phyloP scores from a whole-genome alignment of 1,140 invertebrate genomes.

The Leguminivora glycinivorella region DNA sequence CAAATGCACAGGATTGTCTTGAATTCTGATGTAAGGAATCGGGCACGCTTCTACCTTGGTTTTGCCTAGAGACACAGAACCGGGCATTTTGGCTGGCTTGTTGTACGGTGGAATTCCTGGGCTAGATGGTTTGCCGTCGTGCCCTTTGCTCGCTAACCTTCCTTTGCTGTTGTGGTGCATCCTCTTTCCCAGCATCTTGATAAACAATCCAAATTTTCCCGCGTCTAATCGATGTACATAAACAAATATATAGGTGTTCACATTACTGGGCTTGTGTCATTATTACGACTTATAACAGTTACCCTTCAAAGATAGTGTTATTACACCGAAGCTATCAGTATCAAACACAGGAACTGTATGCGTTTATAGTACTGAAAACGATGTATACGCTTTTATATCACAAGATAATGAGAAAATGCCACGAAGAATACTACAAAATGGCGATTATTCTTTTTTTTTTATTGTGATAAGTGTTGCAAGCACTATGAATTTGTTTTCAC shows the following conservation, averaged over 20 bases:
- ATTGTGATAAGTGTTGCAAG: background rate
- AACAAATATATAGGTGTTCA: slow-evolving; percentile 42
- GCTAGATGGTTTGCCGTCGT: slow-evolving; percentile 76
- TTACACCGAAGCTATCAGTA: background rate
- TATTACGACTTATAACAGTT: background rate
- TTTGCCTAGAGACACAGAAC: slow-evolving; percentile 63
- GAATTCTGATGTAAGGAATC: slow-evolving; percentile 69
- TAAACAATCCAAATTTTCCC: slow-evolving; percentile 59
- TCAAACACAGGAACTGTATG: background rate
- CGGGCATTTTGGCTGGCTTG: slow-evolving; percentile 72
- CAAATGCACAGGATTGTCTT: slow-evolving; percentile 65
- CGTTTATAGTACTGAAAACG: background rate
- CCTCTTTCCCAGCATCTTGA: slow-evolving; percentile 74
- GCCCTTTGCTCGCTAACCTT: slow-evolving; percentile 69
- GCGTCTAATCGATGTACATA: slow-evolving; percentile 45
- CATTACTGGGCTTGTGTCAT: slow-evolving; percentile 33
- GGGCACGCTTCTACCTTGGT: slow-evolving; percentile 66
- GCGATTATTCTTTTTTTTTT: slow-evolving; percentile 5
- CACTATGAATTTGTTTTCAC: background rate
- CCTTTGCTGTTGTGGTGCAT: slow-evolving; percentile 77
- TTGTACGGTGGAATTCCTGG: slow-evolving; percentile 72
- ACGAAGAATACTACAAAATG: slow-evolving; percentile 15
- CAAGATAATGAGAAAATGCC: background rate
- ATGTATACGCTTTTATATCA: background rate
- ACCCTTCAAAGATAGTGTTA: background rate